A percentile compares a stretch with the other conserved stretches of the same genome.
Conservation (phyloP, 2,888 invertebrate genomes). For the Melanargia galathea region DNA sequence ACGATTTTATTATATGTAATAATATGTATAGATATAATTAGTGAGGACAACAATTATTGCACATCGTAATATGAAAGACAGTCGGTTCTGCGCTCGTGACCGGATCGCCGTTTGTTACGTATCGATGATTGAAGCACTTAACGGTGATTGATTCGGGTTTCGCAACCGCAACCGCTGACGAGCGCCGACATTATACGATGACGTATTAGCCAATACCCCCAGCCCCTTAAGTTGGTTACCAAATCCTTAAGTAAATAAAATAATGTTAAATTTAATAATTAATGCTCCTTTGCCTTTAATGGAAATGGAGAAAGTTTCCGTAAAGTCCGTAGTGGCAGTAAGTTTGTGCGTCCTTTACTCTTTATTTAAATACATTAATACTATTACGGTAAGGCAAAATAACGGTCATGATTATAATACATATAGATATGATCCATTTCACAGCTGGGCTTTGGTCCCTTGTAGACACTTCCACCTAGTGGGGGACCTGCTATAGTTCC, state of each 20-base stretch:
- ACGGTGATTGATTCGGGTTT: constrained; percentile 41
- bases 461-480: no score
- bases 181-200: constrained; percentile 34
- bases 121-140: constrained; percentile 41
- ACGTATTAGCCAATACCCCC: constrained; percentile 36
- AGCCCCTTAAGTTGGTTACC: constrained; percentile 23
- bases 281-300: no score
- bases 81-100: constrained; percentile 37
- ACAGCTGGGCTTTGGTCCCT: no score
- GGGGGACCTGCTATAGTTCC: no score
- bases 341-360: no score
- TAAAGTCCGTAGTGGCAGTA: no score
- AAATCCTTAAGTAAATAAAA: background rate
- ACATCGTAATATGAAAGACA: constrained; percentile 25
- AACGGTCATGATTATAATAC: no score
- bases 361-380: no score
- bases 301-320: no score
- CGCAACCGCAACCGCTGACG: constrained; percentile 34
- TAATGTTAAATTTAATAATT: background rate
- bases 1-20: no score
- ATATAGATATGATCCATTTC: no score
- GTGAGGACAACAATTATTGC: constrained; percentile 20
- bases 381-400: no score
- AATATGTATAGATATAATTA: constrained; percentile 19
- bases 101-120: constrained; percentile 33